A percentile compares a stretch with the other conserved stretches of the same genome.
Evolutionary conservation across 1,140 invertebrate genomes (phyloP).

Genomic region (Leptopilina boulardi): DNA sequence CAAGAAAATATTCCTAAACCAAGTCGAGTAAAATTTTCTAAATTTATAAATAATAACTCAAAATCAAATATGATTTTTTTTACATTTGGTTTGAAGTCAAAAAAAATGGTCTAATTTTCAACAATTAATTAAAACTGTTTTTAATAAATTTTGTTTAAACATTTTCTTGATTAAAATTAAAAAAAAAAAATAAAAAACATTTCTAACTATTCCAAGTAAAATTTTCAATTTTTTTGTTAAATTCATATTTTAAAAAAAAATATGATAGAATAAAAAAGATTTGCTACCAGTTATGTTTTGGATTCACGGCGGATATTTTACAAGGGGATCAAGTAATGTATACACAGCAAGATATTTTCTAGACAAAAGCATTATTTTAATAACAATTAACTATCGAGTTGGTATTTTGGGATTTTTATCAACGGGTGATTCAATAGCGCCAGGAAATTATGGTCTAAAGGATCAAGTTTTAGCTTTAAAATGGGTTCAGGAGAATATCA

Average conservation of each 20-base stretch:
- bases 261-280: background rate
- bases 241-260: background rate
- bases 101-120: too few species aligned
- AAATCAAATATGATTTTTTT: too few species aligned
- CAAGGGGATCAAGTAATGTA: conserved; percentile 42
- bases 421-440: conserved; percentile 63
- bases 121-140: background rate
- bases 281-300: conserved; percentile 53
- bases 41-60: too few species aligned
- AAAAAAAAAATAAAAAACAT: background rate
- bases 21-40: background rate
- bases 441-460: conserved; percentile 75
- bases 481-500: conserved; percentile 68
- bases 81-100: too few species aligned
- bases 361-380: conserved; percentile 72
- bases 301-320: conserved; percentile 76
- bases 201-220: background rate
- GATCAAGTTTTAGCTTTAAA: conserved; percentile 73
- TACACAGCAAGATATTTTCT: conserved; percentile 69
- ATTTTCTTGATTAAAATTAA: too few species aligned
- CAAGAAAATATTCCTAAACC: background rate
- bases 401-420: conserved; percentile 70
- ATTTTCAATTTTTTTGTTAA: background rate
- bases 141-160: too few species aligned
- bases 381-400: conserved; percentile 77